Conservation (phyloP, 2,113 vertebrate species). For the Rutilus rutilus region DNA sequence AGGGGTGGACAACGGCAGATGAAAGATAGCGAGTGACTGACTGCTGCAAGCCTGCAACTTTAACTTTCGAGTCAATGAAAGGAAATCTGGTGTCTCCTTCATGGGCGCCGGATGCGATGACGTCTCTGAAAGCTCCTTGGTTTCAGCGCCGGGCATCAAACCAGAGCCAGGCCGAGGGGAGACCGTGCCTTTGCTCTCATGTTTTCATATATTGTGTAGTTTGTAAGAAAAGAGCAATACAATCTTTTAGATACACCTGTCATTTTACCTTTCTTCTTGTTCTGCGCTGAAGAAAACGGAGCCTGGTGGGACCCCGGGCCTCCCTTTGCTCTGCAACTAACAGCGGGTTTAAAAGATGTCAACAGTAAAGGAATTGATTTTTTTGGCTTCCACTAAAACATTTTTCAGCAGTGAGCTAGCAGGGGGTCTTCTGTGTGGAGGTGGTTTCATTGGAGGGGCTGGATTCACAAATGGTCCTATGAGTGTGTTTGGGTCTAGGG, state of each 20-base stretch:
- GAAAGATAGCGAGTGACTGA: conserved; percentile 51
- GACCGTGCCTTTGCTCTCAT: conserved; percentile 67
- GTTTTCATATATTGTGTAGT: conserved; percentile 76
- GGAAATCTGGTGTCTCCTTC: not conserved
- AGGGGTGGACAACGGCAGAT: conserved; percentile 55
- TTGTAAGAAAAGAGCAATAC: conserved; percentile 75
- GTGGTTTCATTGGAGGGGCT: conserved; percentile 70
- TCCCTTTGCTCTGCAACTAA: conserved; percentile 72
- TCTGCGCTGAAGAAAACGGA: conserved; percentile 63
- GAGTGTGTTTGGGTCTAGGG: conserved; percentile 66
- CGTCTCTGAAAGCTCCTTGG: conserved; percentile 15
- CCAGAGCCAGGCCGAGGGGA: conserved; percentile 60
- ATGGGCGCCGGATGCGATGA: conserved; percentile 1
- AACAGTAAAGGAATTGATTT: conserved; percentile 77
- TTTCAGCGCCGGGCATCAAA: conserved; percentile 46
- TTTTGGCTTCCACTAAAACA: conserved; percentile 69
- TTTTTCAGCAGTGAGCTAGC: conserved; percentile 66
- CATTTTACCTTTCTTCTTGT: conserved; percentile 66
- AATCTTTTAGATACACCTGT: conserved; percentile 73
- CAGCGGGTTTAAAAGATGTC: conserved; percentile 77
- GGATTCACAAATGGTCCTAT: conserved; percentile 71
- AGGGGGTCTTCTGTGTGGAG: conserved; percentile 76
- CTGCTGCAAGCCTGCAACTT: conserved; percentile 38
- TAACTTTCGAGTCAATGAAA: conserved; percentile 41
- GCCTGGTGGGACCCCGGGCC: conserved; percentile 71